Evolutionary conservation across 2,888 invertebrate genomes (phyloP).

Genomic region (Steinernema scapterisci): DNA sequence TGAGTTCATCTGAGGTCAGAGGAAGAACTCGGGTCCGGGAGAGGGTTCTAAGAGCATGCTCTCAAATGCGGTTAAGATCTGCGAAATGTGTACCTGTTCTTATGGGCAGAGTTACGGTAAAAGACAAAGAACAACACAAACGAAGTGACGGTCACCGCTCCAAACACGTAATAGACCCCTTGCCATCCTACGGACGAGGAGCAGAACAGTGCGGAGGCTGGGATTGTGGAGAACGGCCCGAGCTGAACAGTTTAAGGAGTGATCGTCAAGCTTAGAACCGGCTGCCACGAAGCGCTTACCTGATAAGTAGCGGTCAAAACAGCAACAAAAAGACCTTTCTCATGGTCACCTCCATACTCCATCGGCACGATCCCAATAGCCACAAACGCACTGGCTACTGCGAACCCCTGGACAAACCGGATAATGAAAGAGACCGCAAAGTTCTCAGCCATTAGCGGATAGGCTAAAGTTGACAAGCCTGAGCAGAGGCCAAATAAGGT

Average conservation of each 20-base stretch:
- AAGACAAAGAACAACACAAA: conserved; percentile 1
- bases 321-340: conserved; percentile 19
- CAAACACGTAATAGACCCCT: not conserved
- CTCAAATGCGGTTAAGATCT: not conserved
- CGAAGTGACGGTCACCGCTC: not conserved
- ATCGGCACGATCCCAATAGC: conserved; percentile 17
- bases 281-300: not conserved
- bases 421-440: not conserved
- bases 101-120: conserved; percentile 6
- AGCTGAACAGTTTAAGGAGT: not conserved
- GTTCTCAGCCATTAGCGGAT: not conserved
- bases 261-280: not conserved
- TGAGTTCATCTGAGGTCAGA: not conserved
- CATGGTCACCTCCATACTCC: not conserved
- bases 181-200: not conserved
- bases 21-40: not conserved
- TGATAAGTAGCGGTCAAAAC: conserved; percentile 5
- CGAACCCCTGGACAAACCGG: conserved; percentile 12
- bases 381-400: conserved; percentile 14
- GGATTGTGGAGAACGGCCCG: conserved; percentile 4
- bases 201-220: not conserved
- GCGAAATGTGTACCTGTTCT: not conserved
- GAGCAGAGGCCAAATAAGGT: conserved; percentile 1
- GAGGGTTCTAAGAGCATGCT: not conserved
- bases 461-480: not conserved